Percentiles rank a stretch among this genome's conserved stretches.
Evolutionary conservation across 2,888 invertebrate genomes (phyloP).

Genomic region (Drosophila sordidula): DNA sequence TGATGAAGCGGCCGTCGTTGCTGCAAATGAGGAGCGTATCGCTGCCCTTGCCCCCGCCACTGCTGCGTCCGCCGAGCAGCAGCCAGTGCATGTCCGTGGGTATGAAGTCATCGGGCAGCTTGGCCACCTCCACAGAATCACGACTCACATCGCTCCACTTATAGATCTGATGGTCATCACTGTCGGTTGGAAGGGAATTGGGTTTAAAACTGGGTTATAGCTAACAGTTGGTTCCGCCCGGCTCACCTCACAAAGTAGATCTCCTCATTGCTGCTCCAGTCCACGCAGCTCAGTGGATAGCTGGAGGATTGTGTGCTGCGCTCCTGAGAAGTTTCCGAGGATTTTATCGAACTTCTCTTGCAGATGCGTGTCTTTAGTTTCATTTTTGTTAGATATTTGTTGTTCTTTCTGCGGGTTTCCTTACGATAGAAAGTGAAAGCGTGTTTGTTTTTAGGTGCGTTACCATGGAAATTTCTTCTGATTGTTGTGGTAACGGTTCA

Average conservation of each 20-base stretch:
- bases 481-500: constrained; percentile 18
- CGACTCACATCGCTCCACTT: constrained; percentile 94
- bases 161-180: constrained; percentile 96
- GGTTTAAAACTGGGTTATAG: background rate
- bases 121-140: constrained; percentile 91
- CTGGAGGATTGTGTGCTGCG: constrained; percentile 66
- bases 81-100: constrained; percentile 96
- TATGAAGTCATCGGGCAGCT: constrained; percentile 92
- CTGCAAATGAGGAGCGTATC: constrained; percentile 94
- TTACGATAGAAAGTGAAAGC: background rate
- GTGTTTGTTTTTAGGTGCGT: constrained; percentile 23
- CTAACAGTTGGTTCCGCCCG: background rate
- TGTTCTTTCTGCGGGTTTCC: background rate
- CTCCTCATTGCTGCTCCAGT: constrained; percentile 97
- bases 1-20: constrained; percentile 95
- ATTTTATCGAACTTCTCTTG: constrained; percentile 88
- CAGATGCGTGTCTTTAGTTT: constrained; percentile 92
- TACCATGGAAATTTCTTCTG: constrained; percentile 47
- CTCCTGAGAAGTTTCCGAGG: constrained; percentile 37
- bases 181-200: constrained; percentile 76
- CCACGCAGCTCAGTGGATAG: constrained; percentile 94
- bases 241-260: constrained; percentile 94
- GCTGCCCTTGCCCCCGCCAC: constrained; percentile 84
- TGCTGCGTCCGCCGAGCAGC: constrained; percentile 83
- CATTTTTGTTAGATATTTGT: constrained; percentile 86